Evolutionary conservation across 2,797 vertebrate species (phyloP).

Genomic region (Tarsius wallacei): DNA sequence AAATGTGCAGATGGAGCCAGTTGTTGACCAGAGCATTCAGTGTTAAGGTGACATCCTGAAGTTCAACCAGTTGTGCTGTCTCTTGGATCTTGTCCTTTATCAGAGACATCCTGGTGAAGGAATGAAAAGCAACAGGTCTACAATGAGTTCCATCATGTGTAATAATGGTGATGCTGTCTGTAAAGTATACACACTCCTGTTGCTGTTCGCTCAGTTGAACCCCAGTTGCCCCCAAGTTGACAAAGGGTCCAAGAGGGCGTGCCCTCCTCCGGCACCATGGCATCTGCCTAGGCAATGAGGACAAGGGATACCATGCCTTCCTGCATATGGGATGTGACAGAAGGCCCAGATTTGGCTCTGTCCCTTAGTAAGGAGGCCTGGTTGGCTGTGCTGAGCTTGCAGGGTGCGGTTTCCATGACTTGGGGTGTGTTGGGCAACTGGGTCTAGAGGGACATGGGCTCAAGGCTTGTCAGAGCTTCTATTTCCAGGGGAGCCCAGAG

Average conservation of each 20-base stretch:
- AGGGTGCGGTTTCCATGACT: background rate
- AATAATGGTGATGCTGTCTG: background rate
- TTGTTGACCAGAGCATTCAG: background rate
- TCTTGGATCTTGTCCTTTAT: background rate
- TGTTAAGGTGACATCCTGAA: conserved; percentile 2
- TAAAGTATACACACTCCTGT: background rate
- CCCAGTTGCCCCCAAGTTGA: background rate
- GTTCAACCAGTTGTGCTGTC: background rate
- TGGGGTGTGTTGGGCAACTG: background rate
- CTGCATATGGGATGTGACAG: background rate
- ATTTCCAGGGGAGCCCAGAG: background rate
- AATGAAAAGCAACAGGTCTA: background rate
- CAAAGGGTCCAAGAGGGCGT: background rate
- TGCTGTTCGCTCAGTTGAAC: background rate
- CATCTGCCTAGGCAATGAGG: background rate
- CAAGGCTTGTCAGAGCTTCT: background rate
- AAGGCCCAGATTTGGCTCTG: background rate
- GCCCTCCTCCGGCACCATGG: background rate
- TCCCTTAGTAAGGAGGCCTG: background rate
- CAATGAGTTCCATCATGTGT: background rate
- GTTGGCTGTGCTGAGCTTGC: background rate
- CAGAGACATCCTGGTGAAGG: background rate
- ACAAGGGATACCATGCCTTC: background rate
- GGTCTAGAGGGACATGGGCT: background rate
- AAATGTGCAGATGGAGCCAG: background rate